Evolutionary conservation across 2,113 vertebrate genomes (phyloP), one percentile per base, ranked within the genome.

Genomic region (Megaleporinus macrocephalus): DNA sequence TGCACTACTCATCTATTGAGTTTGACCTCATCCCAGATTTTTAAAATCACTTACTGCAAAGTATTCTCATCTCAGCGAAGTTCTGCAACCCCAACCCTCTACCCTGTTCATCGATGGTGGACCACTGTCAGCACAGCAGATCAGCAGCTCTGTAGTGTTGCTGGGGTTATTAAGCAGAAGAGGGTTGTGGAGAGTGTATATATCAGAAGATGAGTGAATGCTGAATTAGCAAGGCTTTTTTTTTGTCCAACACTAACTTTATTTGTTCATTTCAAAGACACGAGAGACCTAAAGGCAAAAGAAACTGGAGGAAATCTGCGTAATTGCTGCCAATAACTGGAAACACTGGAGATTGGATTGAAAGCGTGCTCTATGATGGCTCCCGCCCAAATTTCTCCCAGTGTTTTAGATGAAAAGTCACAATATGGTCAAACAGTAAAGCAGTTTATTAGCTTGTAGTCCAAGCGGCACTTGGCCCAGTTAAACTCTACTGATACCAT

Each of bases 221-320:
- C 36, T 36, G 36, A 7, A 36, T 36, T 36, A 7, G 36, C 3
- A 36, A 36, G 7, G 36, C 36, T 36, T 20, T 6, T 0, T n/a
- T 4, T 55, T 16, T 55, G 53, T 55, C 47, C 47, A 14, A 55
- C 15, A 20, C 18, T 90, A 90, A 92, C 95, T 95, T 95, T 82
- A 95, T 49, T 49, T 95, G 93, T 95, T 95, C 87, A 92, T 95
- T 94, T 96, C 93, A 95, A 81, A 55, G 47, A 4, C 6, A 36
- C 3, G 6, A 36, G 88, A 95, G 94, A 95, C 91, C 95, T 90
- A 92, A 95, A 91, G 94, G 92, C 93, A 93, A 93, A 94, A 93
- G 92, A 94, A 24, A 95, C 90, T 95, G 47, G 47, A 95, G 88
- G 93, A 91, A 95, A 96, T 95, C 93, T 95, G 95, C 93, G 94